A percentile compares a stretch with the other conserved stretches of the same genome.
phyloP scores from a whole-genome alignment of 1,140 invertebrate species.

The Drosophila sp. region DNA sequence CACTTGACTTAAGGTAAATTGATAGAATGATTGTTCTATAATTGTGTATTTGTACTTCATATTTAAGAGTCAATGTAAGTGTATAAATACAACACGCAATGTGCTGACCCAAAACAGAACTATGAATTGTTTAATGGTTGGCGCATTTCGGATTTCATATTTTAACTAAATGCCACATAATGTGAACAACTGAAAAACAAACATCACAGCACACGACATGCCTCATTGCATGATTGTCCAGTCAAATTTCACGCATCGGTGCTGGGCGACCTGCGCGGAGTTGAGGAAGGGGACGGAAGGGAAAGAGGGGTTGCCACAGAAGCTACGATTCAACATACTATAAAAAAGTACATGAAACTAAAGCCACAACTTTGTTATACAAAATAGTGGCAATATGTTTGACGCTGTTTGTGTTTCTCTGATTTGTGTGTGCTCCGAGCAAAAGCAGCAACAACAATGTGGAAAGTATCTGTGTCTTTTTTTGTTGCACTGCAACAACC shows the following conservation, averaged over 20 bases:
- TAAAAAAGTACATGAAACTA: constrained; percentile 41
- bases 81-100: too few species aligned
- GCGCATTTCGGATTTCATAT: constrained; percentile 4
- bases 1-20: too few species aligned
- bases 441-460: constrained; percentile 18
- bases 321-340: constrained; percentile 10
- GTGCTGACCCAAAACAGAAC: constrained; percentile 26
- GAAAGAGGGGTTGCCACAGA: not conserved
- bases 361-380: constrained; percentile 68
- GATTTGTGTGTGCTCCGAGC: constrained; percentile 42
- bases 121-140: constrained; percentile 26
- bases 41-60: too few species aligned
- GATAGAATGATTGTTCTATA: too few species aligned
- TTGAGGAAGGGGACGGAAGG: not conserved
- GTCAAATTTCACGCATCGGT: constrained; percentile 67
- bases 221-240: constrained; percentile 67
- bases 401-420: constrained; percentile 48
- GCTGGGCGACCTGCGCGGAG: constrained; percentile 44
- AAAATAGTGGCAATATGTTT: constrained; percentile 71
- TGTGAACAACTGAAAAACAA: constrained; percentile 16
- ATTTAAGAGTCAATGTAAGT: too few species aligned
- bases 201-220: constrained; percentile 42
- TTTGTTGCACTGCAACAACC: constrained; percentile 20
- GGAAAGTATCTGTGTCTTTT: constrained; percentile 55
- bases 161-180: constrained; percentile 26